A percentile compares a stretch with the other conserved stretches of the same genome.
These are phyloP conservation scores for Lepidocyrtinus sp. DNA, from an alignment of 2,888 invertebrate genomes.

Conservation along the genomic window DNA sequence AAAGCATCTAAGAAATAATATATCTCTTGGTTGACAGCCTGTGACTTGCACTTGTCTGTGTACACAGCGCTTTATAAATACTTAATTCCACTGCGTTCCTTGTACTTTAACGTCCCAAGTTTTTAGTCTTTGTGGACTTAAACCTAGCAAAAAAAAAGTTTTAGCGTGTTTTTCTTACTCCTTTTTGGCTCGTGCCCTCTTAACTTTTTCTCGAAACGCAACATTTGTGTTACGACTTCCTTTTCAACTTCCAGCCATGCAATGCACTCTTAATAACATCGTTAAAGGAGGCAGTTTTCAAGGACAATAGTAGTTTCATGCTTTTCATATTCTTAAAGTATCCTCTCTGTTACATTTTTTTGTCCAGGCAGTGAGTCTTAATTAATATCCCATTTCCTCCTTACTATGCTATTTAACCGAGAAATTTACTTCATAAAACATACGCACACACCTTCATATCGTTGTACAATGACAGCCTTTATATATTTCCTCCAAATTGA, in stretches of 20 bases:
- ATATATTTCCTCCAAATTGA: too few relatives aligned
- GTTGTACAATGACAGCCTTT: too few relatives aligned
- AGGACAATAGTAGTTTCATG: slow-evolving; percentile 50
- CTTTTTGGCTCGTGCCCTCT: slow-evolving; percentile 43
- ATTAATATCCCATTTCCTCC: slow-evolving; percentile 53
- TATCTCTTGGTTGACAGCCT: slow-evolving; percentile 37
- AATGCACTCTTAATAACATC: slow-evolving; percentile 28
- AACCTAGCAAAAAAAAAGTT: slow-evolving; percentile 14
- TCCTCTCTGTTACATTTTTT: background rate
- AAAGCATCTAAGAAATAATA: slow-evolving; percentile 44
- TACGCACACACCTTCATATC: too few relatives aligned
- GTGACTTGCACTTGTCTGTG: slow-evolving; percentile 29
- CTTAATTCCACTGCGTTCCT: slow-evolving; percentile 12
- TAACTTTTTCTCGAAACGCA: slow-evolving; percentile 35
- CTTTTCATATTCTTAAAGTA: slow-evolving; percentile 11
- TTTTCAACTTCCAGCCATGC: slow-evolving; percentile 17
- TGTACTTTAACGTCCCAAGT: background rate
- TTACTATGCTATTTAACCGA: too few relatives aligned
- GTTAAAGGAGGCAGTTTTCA: slow-evolving; percentile 37
- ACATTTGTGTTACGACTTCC: slow-evolving; percentile 50
- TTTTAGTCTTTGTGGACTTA: background rate
- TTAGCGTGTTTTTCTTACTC: slow-evolving; percentile 20
- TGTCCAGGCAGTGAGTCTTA: slow-evolving; percentile 21
- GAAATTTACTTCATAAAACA: too few relatives aligned
- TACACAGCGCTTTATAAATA: slow-evolving; percentile 15